phyloP scores from a whole-genome alignment of 2,888 invertebrate species.

The Metopia argyrocephala region DNA sequence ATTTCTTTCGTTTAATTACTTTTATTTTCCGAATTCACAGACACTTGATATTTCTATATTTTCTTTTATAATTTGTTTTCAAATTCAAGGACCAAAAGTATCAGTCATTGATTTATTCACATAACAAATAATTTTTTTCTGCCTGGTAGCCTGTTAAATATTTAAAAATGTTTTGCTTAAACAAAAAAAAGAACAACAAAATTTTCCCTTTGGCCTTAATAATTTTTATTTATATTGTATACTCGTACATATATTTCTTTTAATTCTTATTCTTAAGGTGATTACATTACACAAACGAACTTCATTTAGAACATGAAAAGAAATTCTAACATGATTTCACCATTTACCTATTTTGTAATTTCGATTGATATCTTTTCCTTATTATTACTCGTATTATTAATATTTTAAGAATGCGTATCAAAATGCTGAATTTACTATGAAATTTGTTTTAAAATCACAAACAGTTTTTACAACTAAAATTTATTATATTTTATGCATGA shows the following conservation, averaged over 20 bases:
- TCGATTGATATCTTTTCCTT: slow-evolving; percentile 4
- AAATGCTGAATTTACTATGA: not conserved
- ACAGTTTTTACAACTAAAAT: slow-evolving; percentile 29
- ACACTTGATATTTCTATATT: not conserved
- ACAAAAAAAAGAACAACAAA: no score
- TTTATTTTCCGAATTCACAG: not conserved
- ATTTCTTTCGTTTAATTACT: not conserved
- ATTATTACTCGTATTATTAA: no score
- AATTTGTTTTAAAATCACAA: slow-evolving; percentile 22
- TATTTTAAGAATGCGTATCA: no score
- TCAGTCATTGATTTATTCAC: not conserved
- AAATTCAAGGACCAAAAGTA: no score
- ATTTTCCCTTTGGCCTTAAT: not conserved
- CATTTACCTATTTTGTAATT: slow-evolving; percentile 32
- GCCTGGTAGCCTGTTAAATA: slow-evolving; percentile 42
- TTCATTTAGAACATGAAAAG: not conserved
- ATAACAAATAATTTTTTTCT: not conserved
- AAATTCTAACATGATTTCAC: slow-evolving; percentile 15
- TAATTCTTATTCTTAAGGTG: not conserved
- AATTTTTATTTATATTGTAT: slow-evolving; percentile 5
- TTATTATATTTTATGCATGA: slow-evolving; percentile 53
- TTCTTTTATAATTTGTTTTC: no score
- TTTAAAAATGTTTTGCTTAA: slow-evolving; percentile 11
- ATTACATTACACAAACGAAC: not conserved
- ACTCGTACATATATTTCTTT: not conserved